A percentile compares a stretch with the other conserved stretches of the same genome.
Evolutionary conservation across 2,113 vertebrate genomes (phyloP).

Genomic region (Amphilophus citrinellus): DNA sequence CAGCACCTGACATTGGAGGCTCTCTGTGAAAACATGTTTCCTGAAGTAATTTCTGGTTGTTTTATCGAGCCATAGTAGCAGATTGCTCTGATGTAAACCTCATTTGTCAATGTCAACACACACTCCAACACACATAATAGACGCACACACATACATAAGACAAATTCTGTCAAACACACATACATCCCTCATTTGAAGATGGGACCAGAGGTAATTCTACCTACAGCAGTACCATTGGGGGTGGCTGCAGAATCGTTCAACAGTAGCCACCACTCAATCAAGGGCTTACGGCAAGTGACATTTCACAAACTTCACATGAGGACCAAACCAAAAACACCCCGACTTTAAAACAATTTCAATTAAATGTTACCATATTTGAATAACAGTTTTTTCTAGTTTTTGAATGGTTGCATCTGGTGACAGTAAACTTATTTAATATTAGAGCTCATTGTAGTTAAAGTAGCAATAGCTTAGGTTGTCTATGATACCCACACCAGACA

Average conservation of each 20-base stretch:
- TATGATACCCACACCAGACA: background rate
- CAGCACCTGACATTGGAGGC: constrained; percentile 46
- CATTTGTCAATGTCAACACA: constrained; percentile 72
- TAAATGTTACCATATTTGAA: too few species aligned
- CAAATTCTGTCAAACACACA: constrained; percentile 1
- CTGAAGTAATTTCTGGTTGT: constrained; percentile 68
- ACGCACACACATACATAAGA: constrained; percentile 16
- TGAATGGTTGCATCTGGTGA: background rate
- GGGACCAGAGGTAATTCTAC: background rate
- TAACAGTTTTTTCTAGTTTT: background rate
- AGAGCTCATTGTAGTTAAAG: background rate
- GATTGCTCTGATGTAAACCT: constrained; percentile 69
- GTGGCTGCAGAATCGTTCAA: background rate
- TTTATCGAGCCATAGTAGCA: constrained; percentile 60
- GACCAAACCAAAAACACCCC: background rate
- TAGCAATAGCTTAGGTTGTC: background rate
- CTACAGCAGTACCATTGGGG: background rate
- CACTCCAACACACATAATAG: constrained; percentile 12
- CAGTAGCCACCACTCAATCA: background rate
- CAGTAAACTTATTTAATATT: background rate
- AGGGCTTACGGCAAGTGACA: background rate
- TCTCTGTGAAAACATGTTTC: constrained; percentile 62
- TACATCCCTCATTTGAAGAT: background rate
- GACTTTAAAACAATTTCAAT: background rate
- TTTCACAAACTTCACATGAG: background rate